Conservation (phyloP, 2,888 invertebrate genomes). For the Cataglyphis rosenhaueri region DNA sequence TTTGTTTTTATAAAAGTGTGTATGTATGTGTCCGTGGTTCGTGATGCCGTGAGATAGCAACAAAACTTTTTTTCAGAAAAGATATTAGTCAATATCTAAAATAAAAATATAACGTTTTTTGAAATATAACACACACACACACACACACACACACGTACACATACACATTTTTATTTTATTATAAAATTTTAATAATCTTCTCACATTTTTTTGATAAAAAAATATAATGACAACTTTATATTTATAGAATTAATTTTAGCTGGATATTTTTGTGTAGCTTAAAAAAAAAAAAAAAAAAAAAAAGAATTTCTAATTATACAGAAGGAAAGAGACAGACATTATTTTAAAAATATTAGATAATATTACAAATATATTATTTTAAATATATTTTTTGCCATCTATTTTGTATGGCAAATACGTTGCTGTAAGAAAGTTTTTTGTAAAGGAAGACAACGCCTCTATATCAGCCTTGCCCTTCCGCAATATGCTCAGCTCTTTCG, state of each 20-base stretch:
- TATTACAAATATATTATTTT: background rate
- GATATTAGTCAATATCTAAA: slow-evolving; percentile 21
- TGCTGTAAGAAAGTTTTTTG: slow-evolving; percentile 62
- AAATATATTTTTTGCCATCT: slow-evolving; percentile 52
- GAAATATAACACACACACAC: background rate
- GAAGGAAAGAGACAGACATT: background rate
- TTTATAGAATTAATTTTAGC: background rate
- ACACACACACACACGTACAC: background rate
- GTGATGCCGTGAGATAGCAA: slow-evolving; percentile 74
- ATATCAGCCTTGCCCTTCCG: slow-evolving; percentile 69
- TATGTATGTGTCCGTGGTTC: slow-evolving; percentile 67
- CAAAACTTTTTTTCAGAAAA: slow-evolving; percentile 48
- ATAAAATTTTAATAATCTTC: background rate
- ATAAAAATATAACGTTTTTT: slow-evolving; percentile 50
- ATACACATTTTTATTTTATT: background rate
- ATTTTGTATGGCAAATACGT: slow-evolving; percentile 71
- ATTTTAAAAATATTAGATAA: background rate
- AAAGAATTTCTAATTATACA: background rate
- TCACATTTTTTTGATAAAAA: background rate
- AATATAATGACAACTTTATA: background rate
- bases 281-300: no score
- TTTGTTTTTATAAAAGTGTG: slow-evolving; percentile 68
- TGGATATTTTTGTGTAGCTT: background rate
- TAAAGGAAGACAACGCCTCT: slow-evolving; percentile 62
- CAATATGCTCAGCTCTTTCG: slow-evolving; percentile 59